Evolutionary conservation across 1,140 invertebrate genomes (phyloP), one percentile per base, ranked within the genome.

Genomic region (Drosophila malerkotliana): DNA sequence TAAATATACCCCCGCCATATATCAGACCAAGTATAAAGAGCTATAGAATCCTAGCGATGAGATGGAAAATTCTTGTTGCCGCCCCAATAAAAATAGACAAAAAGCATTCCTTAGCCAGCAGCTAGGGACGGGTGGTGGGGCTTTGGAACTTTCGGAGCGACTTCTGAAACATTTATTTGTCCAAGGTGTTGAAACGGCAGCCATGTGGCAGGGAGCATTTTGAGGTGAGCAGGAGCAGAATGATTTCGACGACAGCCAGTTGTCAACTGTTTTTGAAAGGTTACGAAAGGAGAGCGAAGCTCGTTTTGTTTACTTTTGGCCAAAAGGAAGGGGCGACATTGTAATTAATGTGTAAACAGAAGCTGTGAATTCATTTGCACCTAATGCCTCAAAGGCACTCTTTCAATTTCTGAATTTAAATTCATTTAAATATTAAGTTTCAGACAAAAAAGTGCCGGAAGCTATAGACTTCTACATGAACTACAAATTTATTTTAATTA

Each of bases 11-110:
- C n/a, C 37, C 24, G 15, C 41, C 62, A 67, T 55, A 44, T 68
- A 69, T 69, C 51, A 69, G 18, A 48, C 30, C 41, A 71, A 48
- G 34, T 61, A 32, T 53, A 53, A 7, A 7, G 44, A 34, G 9
- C 1, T 21, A 15, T 21, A 53, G 15, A 57, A 51, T 15, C 14
- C 41, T 44, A 14, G 39, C 39, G n/a, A n/a, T 7, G 14, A 44
- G 41, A 66, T 61, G 39, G 32, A 39, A 39, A 75, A 54, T 67
- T 64, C 51, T 61, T 68, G 63, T 63, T 72, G 53, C 60, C 64
- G 67, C 54, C 60, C 57, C 57, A 75, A 76, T 87, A 85, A 78
- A 85, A 85, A 85, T 85, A 85, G 78, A 87, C 79, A 79, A 77
- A 73, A 55, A 28, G 67, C 71, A 61, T 72, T 72, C 47, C 48